These are phyloP conservation scores for Myotis myotis DNA, from an alignment of 2,797 vertebrate species.

Conservation along the genomic window DNA sequence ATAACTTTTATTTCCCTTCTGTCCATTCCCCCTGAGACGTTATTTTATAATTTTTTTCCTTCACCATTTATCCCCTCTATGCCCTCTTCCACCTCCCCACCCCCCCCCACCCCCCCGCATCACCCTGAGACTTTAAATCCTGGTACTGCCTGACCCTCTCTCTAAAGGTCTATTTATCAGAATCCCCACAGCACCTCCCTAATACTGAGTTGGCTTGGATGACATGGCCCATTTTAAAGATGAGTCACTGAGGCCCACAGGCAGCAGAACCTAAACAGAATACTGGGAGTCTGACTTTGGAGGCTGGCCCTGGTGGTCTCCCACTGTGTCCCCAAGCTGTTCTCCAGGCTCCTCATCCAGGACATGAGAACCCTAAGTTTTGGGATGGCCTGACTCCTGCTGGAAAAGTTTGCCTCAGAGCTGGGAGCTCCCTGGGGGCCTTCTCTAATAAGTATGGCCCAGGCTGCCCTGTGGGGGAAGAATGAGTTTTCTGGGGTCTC, in stretches of 20 bases:
- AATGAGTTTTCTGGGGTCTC: neutral
- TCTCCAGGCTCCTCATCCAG: neutral
- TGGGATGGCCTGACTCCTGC: neutral
- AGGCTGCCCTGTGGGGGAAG: neutral
- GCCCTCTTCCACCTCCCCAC: neutral
- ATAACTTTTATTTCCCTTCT: too few species aligned
- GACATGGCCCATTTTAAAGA: neutral
- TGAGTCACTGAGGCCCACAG: neutral
- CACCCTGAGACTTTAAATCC: neutral
- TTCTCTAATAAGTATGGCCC: neutral
- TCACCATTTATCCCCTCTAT: neutral
- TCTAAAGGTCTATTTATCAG: neutral
- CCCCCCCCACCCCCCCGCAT: neutral
- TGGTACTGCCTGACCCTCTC: neutral
- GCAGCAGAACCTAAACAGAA: neutral
- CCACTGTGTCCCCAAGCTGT: neutral
- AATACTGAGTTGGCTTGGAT: accelerated
- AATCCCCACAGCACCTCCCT: neutral
- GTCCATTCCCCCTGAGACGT: neutral
- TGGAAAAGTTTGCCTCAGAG: neutral
- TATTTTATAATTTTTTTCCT: neutral
- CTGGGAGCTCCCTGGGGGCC: neutral
- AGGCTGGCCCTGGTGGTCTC: neutral
- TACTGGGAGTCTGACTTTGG: neutral
- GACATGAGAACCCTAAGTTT: neutral